Base-by-base conservation (phyloP, 2,113 vertebrate species). In the Motacilla alba region DNA sequence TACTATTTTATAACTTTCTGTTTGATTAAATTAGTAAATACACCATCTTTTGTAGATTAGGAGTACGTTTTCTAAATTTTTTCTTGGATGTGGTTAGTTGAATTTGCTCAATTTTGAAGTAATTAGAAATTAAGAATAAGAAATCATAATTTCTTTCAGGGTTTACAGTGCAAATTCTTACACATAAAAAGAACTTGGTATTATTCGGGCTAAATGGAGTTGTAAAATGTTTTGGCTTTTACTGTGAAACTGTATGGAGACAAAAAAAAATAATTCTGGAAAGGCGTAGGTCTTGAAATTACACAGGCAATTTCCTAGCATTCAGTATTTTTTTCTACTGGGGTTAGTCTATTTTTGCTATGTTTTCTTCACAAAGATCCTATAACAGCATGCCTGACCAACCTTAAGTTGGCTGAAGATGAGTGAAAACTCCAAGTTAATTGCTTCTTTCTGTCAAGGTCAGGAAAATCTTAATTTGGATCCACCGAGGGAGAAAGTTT, bases 361-460 rank as follows among this genome's bases (percentile, higher is more conserved):
- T 59, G 52, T 59, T 91, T 90, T 50, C 41, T 50, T 84, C 80
- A 86, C 46, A 60, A 64, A 81, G 52, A 72, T 31, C 62, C 50
- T 62, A 6, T 22, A 81, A 81, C 55, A 91, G 33, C 13, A 39
- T 70, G 43, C 66, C 64, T 83, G 43, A 67, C 15, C 26, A 63
- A 59, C 55, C 68, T 87, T 55, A 49, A n/a, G 67, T 84, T 94
- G 87, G 33, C 77, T 82, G 55, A 52, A 83, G 77, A 81, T 83
- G 73, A 87, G 35, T 27, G 10, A 74, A 95, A 94, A 78, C 47
- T 89, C 56, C 18, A 43, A 77, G 80, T 69, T 95, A 88, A 95
- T 94, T 83, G 68, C 76, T 91, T 91, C 60, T 74, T 74, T 89
- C 73, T 91, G 73, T 95, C 84, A 93, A 91, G 81, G 69, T 58